Conservation (phyloP, 2,113 vertebrate genomes). For the Circaetus gallicus region DNA sequence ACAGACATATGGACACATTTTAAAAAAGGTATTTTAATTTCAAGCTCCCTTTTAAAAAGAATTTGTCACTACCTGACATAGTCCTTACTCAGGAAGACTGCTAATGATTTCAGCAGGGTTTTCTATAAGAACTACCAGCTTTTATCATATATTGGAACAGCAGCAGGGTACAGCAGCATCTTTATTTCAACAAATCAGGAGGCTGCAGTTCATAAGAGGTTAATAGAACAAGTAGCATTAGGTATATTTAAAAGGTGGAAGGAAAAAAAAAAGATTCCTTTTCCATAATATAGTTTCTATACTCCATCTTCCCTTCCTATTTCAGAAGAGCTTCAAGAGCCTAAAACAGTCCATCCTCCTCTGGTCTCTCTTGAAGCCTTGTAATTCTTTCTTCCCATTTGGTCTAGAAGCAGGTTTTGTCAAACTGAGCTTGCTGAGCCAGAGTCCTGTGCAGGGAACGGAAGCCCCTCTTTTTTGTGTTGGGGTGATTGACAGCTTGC, state of each 20-base stretch:
- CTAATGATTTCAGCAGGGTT: constrained; percentile 6
- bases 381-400: neutral
- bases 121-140: neutral
- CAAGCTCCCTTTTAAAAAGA: neutral
- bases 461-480: neutral
- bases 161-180: neutral
- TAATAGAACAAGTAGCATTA: constrained; percentile 1
- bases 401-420: neutral
- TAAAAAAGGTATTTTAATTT: neutral
- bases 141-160: neutral
- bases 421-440: neutral
- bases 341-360: neutral
- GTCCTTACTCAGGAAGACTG: neutral
- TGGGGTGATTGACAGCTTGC: neutral
- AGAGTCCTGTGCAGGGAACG: neutral
- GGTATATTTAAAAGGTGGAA: neutral
- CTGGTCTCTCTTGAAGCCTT: neutral
- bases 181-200: constrained; percentile 16
- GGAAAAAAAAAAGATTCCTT: neutral
- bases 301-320: neutral
- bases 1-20: neutral
- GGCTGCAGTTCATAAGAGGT: neutral
- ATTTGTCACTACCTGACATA: neutral
- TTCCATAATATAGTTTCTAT: neutral
- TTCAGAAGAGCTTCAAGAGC: neutral